phyloP scores from a whole-genome alignment of 2,797 vertebrate genomes.

The Ceryle rudis region DNA sequence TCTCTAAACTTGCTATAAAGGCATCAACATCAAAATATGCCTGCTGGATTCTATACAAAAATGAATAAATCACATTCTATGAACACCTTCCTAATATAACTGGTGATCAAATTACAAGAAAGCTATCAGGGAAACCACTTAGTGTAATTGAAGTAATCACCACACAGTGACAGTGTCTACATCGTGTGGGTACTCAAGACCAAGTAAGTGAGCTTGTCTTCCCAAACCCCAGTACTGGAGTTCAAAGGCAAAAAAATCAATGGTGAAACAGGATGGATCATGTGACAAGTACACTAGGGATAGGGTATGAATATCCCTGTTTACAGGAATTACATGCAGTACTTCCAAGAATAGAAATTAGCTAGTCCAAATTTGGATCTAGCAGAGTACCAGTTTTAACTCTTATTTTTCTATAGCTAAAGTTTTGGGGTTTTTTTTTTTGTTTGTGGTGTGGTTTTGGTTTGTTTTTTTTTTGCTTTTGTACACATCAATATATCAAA shows the following conservation, averaged over 20 bases:
- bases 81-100: neutral
- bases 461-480: too few relatives aligned
- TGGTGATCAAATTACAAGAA: neutral
- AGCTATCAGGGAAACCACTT: neutral
- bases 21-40: neutral
- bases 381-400: neutral
- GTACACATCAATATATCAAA: too few relatives aligned
- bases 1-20: neutral
- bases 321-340: neutral
- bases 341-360: neutral
- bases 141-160: neutral
- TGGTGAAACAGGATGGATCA: neutral
- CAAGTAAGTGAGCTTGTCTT: neutral
- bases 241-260: neutral
- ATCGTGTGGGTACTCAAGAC: neutral
- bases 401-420: neutral
- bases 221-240: neutral
- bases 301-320: neutral
- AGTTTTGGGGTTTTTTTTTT: too few relatives aligned
- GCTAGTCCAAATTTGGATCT: neutral
- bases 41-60: neutral
- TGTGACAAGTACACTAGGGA: neutral
- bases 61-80: neutral
- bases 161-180: neutral
- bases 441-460: too few relatives aligned